Evolutionary conservation across 2,113 vertebrate species (phyloP).

Genomic region (Sialia sialis): DNA sequence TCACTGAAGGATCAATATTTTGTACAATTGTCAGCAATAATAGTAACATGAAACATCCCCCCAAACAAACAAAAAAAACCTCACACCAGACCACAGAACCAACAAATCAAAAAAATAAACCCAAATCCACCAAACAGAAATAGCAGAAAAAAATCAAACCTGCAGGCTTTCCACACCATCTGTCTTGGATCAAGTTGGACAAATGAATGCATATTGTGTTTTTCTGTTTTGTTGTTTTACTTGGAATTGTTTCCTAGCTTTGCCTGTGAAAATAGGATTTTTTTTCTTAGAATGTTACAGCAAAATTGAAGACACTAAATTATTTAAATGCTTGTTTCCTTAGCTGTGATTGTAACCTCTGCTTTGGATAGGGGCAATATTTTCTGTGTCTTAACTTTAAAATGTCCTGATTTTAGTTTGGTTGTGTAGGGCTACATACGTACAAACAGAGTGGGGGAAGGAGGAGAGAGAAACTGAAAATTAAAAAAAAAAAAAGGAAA

Average conservation of each 20-base stretch:
- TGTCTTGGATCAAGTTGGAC: not conserved
- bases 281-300: not conserved
- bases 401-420: not conserved
- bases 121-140: not conserved
- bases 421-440: not conserved
- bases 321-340: not conserved
- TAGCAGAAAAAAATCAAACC: accelerated
- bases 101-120: not conserved
- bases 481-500: not conserved
- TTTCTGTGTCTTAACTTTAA: not conserved
- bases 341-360: not conserved
- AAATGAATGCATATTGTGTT: not conserved
- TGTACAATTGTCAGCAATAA: not conserved
- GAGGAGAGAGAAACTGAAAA: not conserved
- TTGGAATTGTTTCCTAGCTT: not conserved
- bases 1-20: not conserved
- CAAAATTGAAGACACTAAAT: not conserved
- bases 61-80: not conserved
- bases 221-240: not conserved
- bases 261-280: not conserved
- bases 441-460: accelerated
- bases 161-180: not conserved
- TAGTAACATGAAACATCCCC: not conserved
- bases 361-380: accelerated
- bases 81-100: not conserved